Conservation (phyloP, 2,113 vertebrate genomes). For the Cochlearius cochlearius region DNA sequence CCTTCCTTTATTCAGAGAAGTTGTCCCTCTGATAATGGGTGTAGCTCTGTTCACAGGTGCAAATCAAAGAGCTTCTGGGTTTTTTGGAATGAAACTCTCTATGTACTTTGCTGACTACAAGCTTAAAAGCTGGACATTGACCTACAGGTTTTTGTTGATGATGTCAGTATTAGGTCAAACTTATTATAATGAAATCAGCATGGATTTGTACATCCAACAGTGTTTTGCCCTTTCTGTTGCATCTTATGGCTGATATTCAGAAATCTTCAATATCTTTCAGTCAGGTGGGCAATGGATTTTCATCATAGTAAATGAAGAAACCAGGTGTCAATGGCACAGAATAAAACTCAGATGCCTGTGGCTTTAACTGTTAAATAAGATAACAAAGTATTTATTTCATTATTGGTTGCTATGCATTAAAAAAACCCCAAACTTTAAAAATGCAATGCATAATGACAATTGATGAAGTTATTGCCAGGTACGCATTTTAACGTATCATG, state of each 20-base stretch:
- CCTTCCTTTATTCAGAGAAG: background rate
- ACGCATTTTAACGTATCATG: rapidly evolving
- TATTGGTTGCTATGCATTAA: background rate
- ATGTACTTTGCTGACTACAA: background rate
- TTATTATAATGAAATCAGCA: background rate
- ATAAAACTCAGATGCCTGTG: background rate
- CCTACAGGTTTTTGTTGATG: background rate
- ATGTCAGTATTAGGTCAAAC: background rate
- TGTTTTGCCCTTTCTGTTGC: background rate
- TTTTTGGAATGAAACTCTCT: background rate
- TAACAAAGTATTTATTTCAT: background rate
- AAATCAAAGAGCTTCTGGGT: background rate
- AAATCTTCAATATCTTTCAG: background rate
- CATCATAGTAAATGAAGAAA: background rate
- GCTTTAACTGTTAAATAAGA: background rate
- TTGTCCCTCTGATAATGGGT: background rate
- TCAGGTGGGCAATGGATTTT: background rate
- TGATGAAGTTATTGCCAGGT: background rate
- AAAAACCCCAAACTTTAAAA: background rate
- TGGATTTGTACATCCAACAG: background rate
- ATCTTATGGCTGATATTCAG: background rate
- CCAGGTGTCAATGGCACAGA: background rate
- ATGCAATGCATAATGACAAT: background rate
- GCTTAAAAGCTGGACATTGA: background rate
- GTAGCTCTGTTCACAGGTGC: background rate